phyloP scores from a whole-genome alignment of 2,797 vertebrate species.

The Takifugu ocellatus region DNA sequence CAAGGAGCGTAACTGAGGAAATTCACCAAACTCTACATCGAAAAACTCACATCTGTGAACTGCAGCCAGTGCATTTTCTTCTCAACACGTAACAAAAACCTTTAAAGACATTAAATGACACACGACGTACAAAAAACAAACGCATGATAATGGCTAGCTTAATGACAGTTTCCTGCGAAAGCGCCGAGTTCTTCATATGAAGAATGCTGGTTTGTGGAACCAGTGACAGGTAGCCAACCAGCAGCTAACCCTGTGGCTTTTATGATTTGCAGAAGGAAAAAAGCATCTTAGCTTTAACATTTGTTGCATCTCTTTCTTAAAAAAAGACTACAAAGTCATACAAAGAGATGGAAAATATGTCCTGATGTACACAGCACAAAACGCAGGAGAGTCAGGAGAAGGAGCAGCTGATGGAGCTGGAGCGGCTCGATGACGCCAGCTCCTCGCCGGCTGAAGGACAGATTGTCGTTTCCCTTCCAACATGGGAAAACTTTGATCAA shows the following conservation, averaged over 20 bases:
- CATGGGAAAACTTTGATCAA: slow-evolving; percentile 56
- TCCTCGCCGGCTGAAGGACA: slow-evolving; percentile 44
- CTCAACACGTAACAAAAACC: slow-evolving; percentile 23
- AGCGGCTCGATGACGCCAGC: slow-evolving; percentile 13
- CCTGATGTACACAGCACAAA: slow-evolving; percentile 70
- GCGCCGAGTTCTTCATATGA: slow-evolving; percentile 41
- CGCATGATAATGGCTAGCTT: slow-evolving; percentile 37
- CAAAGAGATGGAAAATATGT: slow-evolving; percentile 66
- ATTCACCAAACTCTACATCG: slow-evolving; percentile 37
- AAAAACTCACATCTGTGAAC: slow-evolving; percentile 31
- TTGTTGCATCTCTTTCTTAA: slow-evolving; percentile 19
- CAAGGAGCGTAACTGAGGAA: not conserved
- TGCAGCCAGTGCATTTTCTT: slow-evolving; percentile 55
- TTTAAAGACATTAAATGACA: slow-evolving; percentile 15
- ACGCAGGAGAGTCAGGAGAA: slow-evolving; percentile 26
- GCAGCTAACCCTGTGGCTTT: slow-evolving; percentile 79
- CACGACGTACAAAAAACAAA: slow-evolving; percentile 18
- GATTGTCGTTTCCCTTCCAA: slow-evolving; percentile 72
- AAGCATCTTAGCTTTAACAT: slow-evolving; percentile 15
- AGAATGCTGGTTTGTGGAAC: slow-evolving; percentile 57
- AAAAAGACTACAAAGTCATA: slow-evolving; percentile 65
- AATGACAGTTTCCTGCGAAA: slow-evolving; percentile 34
- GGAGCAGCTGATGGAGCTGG: slow-evolving; percentile 9
- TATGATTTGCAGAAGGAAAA: slow-evolving; percentile 19
- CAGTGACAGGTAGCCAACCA: slow-evolving; percentile 77